Evolutionary conservation across 2,797 vertebrate species (phyloP), one percentile per base, ranked within the genome.

Genomic region (Nyctalus aviator): DNA sequence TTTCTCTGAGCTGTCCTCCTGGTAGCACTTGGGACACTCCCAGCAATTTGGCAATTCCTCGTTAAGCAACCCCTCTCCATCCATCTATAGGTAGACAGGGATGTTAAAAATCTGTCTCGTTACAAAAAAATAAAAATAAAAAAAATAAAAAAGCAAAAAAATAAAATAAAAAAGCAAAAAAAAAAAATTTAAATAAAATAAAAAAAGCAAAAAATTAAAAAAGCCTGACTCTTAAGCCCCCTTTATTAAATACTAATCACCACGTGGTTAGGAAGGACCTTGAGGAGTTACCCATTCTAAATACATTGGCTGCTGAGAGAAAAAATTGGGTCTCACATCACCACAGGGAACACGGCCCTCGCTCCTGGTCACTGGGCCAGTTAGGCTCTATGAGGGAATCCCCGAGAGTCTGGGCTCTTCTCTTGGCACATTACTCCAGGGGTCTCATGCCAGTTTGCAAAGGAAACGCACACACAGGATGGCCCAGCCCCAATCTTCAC

Each of bases 21-120:
- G 99, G 95, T 99, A 99, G 98, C 99, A 99, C 97, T 99, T 99
- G 17, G 99, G 99, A 98, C 99, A 99, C 94, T 99, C 99, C 99
- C 99, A 99, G 98, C 99, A 99, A 98, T 99, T 99, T 8, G 99
- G 99, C 95, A 99, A 98, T 97, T 99, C 99, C 23, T 99, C 99
- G 18, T 99, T 99, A 94, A 99, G 98, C 96, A 99, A 98, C 4
- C 99, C 99, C 94, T 99, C 99, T 79, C 99, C 99, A 64, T 99
- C 99, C 97, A 99, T 99, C 99, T 99, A 97, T 0, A 95, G 76
- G 75, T 69, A 97, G 68, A 55, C 0, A 93, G 21, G 6, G 50
- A 68, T 44, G 44, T 98, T 72, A 97, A 95, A 79, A 84, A 64
- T 37, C 7, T 37, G 4, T 41, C 73, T 90, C 68, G 76, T 77